A percentile compares a stretch with the other conserved stretches of the same genome.
These are phyloP conservation scores for Rhineura floridana DNA, from an alignment of 2,113 vertebrate species.

Conservation along the genomic window DNA sequence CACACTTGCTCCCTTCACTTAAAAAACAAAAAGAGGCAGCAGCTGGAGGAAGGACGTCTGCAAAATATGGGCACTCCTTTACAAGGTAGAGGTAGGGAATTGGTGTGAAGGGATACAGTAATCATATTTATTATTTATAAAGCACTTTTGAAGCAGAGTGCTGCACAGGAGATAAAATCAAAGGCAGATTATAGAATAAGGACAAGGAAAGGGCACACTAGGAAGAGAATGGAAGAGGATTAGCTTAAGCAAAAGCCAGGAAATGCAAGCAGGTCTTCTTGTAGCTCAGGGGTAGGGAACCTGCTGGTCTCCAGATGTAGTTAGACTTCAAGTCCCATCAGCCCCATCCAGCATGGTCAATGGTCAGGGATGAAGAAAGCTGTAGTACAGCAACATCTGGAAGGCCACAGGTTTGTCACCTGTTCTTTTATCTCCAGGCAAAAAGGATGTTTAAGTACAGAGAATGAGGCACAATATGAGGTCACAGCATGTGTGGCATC, in stretches of 20 bases:
- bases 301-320: too few species aligned
- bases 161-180: neutral
- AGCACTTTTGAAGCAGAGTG: neutral
- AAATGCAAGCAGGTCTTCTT: neutral
- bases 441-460: neutral
- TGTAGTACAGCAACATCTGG: neutral
- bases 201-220: neutral
- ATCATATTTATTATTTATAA: constrained; percentile 18
- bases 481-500: neutral
- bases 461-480: neutral
- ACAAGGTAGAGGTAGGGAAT: neutral
- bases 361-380: too few species aligned
- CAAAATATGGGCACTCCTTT: neutral
- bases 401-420: neutral
- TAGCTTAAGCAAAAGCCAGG: neutral
- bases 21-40: neutral
- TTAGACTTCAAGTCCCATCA: too few species aligned
- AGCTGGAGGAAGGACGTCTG: neutral
- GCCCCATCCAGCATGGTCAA: too few species aligned
- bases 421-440: neutral
- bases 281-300: neutral
- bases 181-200: neutral
- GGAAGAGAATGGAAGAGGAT: neutral
- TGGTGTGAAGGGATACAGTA: neutral
- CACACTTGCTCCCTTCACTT: neutral